These are phyloP conservation scores for Cacajao melanocephalus DNA, from an alignment of 2,797 vertebrate species.

Conservation along the genomic window DNA sequence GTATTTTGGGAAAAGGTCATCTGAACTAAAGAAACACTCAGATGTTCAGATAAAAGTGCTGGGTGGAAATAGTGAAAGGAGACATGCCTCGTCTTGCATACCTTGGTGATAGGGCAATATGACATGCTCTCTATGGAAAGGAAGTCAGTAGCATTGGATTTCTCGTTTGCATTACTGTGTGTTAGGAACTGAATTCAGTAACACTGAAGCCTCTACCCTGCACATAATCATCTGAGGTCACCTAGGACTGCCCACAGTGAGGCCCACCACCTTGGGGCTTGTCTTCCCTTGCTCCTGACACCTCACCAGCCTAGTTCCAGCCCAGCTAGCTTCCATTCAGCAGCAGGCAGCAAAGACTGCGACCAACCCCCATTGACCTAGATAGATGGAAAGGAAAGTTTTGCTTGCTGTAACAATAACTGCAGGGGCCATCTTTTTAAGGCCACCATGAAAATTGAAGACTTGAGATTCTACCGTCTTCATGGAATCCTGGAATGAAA, in stretches of 20 bases:
- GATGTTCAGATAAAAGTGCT: neutral
- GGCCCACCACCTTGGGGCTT: neutral
- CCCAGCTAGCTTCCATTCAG: neutral
- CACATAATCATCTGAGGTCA: too few relatives aligned
- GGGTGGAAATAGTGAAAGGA: neutral
- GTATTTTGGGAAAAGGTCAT: neutral
- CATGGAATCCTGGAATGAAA: neutral
- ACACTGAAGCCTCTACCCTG: neutral
- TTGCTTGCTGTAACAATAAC: neutral
- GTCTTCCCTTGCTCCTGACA: neutral
- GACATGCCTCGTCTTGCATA: neutral
- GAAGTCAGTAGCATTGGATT: neutral
- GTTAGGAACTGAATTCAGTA: neutral
- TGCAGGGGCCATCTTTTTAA: neutral
- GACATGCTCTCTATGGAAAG: neutral
- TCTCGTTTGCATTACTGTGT: neutral
- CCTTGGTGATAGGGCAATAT: neutral
- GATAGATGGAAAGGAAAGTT: neutral
- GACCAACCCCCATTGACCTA: neutral
- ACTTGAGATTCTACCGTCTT: neutral
- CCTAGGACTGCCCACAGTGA: neutral
- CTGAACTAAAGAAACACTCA: neutral
- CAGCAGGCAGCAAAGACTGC: neutral
- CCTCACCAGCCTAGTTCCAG: neutral
- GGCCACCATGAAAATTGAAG: neutral